Conservation (phyloP, 1,140 invertebrate species). For the Trissolcus basalis region DNA sequence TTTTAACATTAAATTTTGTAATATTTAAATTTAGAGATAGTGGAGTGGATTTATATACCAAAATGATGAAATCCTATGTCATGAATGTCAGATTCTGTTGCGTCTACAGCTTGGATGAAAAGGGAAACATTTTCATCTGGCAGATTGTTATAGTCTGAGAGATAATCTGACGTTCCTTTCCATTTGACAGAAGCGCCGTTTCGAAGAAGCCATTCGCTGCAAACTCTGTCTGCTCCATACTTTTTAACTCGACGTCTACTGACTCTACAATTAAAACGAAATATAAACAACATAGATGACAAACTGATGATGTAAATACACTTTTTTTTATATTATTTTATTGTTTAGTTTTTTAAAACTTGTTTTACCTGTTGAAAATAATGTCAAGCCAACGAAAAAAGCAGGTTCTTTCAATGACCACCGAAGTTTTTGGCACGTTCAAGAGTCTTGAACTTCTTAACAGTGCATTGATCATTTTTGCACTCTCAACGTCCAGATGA, state of each 20-base stretch:
- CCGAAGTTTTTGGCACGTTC: too few species aligned
- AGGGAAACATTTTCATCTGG: slow-evolving; percentile 74
- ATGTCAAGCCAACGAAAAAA: slow-evolving; percentile 15
- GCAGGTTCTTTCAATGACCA: background rate
- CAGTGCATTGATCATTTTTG: too few species aligned
- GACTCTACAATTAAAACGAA: too few species aligned
- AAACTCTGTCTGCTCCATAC: slow-evolving; percentile 89
- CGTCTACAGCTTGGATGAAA: slow-evolving; percentile 84
- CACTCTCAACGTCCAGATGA: too few species aligned
- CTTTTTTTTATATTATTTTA: too few species aligned
- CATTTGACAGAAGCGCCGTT: slow-evolving; percentile 88
- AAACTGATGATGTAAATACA: background rate
- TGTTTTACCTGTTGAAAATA: slow-evolving; percentile 16
- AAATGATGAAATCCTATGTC: slow-evolving; percentile 87
- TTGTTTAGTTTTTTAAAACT: too few species aligned
- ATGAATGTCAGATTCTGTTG: slow-evolving; percentile 85
- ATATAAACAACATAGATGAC: too few species aligned
- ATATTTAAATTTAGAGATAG: too few species aligned
- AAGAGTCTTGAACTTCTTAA: too few species aligned
- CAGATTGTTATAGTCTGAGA: slow-evolving; percentile 84
- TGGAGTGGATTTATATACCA: slow-evolving; percentile 72
- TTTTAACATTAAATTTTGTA: too few species aligned
- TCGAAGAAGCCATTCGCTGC: slow-evolving; percentile 91
- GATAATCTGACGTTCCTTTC: slow-evolving; percentile 75
- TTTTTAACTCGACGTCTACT: slow-evolving; percentile 82